Conservation (phyloP, 2,888 invertebrate species). For the Drosophila sordidula region DNA sequence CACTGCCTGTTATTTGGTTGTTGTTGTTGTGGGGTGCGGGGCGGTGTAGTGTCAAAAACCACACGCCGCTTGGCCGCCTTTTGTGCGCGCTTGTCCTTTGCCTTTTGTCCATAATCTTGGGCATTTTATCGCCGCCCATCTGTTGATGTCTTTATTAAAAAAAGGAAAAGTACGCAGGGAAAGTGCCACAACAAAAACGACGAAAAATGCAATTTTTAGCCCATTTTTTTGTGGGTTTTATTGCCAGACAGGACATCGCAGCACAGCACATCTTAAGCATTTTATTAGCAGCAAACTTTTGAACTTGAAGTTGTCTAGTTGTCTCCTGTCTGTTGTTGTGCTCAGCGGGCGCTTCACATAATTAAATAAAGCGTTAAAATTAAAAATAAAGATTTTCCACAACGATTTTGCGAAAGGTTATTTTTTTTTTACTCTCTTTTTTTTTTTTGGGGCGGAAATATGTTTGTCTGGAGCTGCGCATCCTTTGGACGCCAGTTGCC, state of each 20-base stretch:
- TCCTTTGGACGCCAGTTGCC: conserved; percentile 23
- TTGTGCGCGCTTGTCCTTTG: conserved; percentile 33
- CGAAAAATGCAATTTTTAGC: conserved; percentile 71
- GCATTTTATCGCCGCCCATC: conserved; percentile 82
- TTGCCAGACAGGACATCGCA: conserved; percentile 46
- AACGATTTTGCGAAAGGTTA: conserved; percentile 39
- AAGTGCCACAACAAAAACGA: conserved; percentile 14
- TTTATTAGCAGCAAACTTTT: conserved; percentile 64
- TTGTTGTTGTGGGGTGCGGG: neutral
- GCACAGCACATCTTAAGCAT: conserved; percentile 48
- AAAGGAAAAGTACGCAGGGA: conserved; percentile 19
- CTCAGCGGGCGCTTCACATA: conserved; percentile 72
- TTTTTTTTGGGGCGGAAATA: conserved; percentile 52
- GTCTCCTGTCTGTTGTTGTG: conserved; percentile 47
- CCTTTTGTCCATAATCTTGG: conserved; percentile 80
- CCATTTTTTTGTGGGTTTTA: conserved; percentile 77
- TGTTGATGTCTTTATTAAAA: conserved; percentile 83
- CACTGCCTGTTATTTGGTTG: conserved; percentile 3
- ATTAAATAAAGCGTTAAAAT: conserved; percentile 83
- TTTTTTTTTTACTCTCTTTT: conserved; percentile 36
- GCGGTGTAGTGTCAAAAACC: conserved; percentile 45
- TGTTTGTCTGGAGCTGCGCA: conserved; percentile 59
- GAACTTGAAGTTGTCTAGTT: conserved; percentile 68
- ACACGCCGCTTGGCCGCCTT: conserved; percentile 57
- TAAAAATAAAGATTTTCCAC: conserved; percentile 77